Evolutionary conservation across 2,113 vertebrate genomes (phyloP).

Genomic region (Alethe diademata): DNA sequence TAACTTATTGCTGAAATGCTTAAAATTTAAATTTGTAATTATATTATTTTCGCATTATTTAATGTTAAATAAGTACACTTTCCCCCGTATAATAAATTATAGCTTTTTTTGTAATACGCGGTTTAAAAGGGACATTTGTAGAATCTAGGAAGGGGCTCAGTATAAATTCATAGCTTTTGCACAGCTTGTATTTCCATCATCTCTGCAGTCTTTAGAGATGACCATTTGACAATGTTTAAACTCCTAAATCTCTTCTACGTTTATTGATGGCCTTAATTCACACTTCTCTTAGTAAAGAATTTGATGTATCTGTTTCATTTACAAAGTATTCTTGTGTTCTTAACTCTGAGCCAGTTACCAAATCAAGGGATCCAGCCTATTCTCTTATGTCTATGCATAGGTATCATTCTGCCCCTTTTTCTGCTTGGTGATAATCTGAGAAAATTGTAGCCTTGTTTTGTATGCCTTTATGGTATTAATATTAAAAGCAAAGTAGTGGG

Average conservation of each 20-base stretch:
- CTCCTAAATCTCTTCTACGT: not conserved
- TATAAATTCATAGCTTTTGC: not conserved
- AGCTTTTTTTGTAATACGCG: not conserved
- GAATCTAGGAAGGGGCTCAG: not conserved
- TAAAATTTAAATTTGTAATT: not conserved
- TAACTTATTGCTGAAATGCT: no score
- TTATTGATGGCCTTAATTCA: not conserved
- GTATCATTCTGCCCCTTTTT: not conserved
- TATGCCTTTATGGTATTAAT: not conserved
- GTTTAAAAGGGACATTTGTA: not conserved
- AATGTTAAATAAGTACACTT: not conserved
- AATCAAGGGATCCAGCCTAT: not conserved
- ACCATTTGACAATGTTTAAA: not conserved
- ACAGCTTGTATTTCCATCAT: not conserved
- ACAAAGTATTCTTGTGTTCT: not conserved
- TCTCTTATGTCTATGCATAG: not conserved
- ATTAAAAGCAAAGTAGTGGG: not conserved
- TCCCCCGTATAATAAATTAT: not conserved
- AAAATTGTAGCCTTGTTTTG: not conserved
- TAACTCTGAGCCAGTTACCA: not conserved
- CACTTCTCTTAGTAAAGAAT: not conserved
- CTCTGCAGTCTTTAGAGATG: not conserved
- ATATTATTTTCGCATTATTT: not conserved
- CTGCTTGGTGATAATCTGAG: not conserved
- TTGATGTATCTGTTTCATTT: not conserved